phyloP scores from a whole-genome alignment of 2,888 invertebrate species.

The Caenorhabditis sp. region DNA sequence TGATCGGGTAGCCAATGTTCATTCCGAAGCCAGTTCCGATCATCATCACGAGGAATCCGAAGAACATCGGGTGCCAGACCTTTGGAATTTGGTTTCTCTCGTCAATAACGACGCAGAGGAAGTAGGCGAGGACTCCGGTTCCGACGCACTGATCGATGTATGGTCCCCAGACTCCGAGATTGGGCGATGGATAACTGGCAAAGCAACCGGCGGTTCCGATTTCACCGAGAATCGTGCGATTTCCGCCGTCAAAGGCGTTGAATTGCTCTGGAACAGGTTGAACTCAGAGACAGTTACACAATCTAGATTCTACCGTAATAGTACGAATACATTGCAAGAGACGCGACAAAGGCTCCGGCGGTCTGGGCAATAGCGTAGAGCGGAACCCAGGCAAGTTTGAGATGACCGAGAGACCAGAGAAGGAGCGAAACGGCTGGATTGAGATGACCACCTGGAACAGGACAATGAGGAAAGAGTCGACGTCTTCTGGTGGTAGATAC shows the following conservation, averaged over 20 bases:
- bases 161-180: slow-evolving; percentile 66
- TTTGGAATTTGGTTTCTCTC: slow-evolving; percentile 78
- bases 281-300: neutral
- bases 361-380: slow-evolving; percentile 70
- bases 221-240: slow-evolving; percentile 64
- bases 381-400: slow-evolving; percentile 68
- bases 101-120: slow-evolving; percentile 76
- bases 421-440: slow-evolving; percentile 76
- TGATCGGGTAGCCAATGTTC: slow-evolving; percentile 76
- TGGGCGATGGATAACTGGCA: slow-evolving; percentile 74
- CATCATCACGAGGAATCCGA: slow-evolving; percentile 77
- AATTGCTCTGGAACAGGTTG: slow-evolving; percentile 72
- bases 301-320: slow-evolving; percentile 66
- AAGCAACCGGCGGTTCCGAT: slow-evolving; percentile 75
- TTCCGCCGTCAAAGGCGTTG: slow-evolving; percentile 71
- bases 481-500: no score
- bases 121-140: slow-evolving; percentile 76
- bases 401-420: slow-evolving; percentile 71
- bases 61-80: slow-evolving; percentile 71
- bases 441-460: slow-evolving; percentile 70
- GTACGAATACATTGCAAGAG: slow-evolving; percentile 72
- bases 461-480: neutral
- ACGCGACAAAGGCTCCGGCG: slow-evolving; percentile 74
- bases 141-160: slow-evolving; percentile 80
- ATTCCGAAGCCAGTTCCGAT: slow-evolving; percentile 79